Percentiles rank a stretch among this genome's conserved stretches.
Evolutionary conservation across 2,888 invertebrate species (phyloP).

Genomic region (Pseudoips prasinana): DNA sequence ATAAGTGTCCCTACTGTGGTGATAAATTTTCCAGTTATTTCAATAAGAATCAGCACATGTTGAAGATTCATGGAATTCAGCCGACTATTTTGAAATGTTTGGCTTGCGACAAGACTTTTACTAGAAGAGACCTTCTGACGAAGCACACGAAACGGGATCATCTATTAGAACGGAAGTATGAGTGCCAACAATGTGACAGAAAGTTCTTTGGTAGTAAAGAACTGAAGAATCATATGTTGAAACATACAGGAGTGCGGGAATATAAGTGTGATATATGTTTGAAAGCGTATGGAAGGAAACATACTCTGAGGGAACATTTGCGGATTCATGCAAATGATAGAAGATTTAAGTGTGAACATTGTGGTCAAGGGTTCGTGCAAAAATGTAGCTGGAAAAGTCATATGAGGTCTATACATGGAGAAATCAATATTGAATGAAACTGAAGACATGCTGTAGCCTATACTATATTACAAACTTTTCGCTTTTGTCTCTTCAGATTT

Average conservation of each 20-base stretch:
- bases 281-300: constrained; percentile 19
- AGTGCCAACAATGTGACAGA: constrained; percentile 22
- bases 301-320: constrained; percentile 24
- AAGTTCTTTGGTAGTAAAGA: constrained; percentile 16
- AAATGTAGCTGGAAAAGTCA: constrained; percentile 31
- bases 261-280: constrained; percentile 19
- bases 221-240: constrained; percentile 22
- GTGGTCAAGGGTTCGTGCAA: constrained; percentile 25
- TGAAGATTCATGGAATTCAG: constrained; percentile 17
- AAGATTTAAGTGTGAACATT: constrained; percentile 22
- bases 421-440: constrained; percentile 2
- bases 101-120: constrained; percentile 30
- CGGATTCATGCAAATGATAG: constrained; percentile 26
- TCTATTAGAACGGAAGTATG: constrained; percentile 20
- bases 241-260: constrained; percentile 23
- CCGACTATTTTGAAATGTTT: constrained; percentile 20
- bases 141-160: constrained; percentile 22
- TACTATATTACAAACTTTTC: no score
- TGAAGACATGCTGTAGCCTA: no score
- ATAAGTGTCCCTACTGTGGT: constrained; percentile 22
- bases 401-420: constrained; percentile 22
- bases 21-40: constrained; percentile 21
- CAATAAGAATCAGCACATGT: constrained; percentile 21
- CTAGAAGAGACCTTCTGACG: constrained; percentile 7
- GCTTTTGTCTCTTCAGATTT: no score